Evolutionary conservation across 2,113 vertebrate genomes (phyloP), one percentile per base, ranked within the genome.

Genomic region (Fukomys damarensis): DNA sequence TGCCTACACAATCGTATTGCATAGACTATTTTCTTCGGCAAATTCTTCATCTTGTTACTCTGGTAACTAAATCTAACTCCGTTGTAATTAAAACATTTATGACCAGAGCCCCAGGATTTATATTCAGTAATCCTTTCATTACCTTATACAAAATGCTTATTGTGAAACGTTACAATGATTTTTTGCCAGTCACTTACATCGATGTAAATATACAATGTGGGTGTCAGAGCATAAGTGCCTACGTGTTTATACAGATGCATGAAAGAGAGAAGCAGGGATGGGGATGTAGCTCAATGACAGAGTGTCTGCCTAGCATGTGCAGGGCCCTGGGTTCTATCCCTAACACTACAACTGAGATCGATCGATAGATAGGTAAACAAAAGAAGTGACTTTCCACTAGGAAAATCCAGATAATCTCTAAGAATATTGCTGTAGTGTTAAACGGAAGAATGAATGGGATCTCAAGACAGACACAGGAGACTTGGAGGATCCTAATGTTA

Each of bases 11-110:
- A 92, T 91, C 82, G 72, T 77, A n/a, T 88, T 81, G 90, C 72
- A 74, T n/a, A 91, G 79, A 94, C 6, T 81, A 30, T 54, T 88
- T 82, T 92, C 41, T 89, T 85, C 38, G 70, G 35, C 22, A 66
- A 94, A 91, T 86, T 85, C 89, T 91, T 79, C 80, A 65, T 41
- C 3, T 49, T 92, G 66, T 84, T 85, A 43, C 9, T 91, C 65
- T 94, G 66, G 83, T 70, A 88, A 89, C 68, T 80, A 82, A 82
- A 82, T 61, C 52, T 66, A 89, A 91, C 41, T 28, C 30, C 22
- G 43, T 24, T 80, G 56, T 92, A 89, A 97, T 89, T n/a, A 89
- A 95, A 86, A 43, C 52, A 65, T 68, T 72, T 86, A 72, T 91
- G 61, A 63, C 41, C 24, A 68, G 59, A 85, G 13, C 12, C 43